A percentile compares a stretch with the other conserved stretches of the same genome.
phyloP scores from a whole-genome alignment of 2,888 invertebrate species.

The Catonia carolina region DNA sequence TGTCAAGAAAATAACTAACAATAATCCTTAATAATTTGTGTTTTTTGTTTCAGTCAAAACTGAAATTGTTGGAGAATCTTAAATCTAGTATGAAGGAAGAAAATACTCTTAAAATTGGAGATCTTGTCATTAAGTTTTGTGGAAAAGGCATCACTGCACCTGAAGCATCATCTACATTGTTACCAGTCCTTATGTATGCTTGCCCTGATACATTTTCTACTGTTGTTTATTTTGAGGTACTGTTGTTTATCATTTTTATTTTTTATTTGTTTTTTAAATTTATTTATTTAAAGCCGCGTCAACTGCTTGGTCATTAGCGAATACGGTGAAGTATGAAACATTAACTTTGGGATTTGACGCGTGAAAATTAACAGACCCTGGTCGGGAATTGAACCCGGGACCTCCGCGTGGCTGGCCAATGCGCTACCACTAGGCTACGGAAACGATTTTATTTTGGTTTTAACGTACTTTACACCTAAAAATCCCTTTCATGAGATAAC shows the following conservation, averaged over 20 bases:
- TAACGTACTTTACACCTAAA: too few relatives aligned
- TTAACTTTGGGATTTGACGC: too few relatives aligned
- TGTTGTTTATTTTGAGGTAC: constrained; percentile 73
- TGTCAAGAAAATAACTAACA: too few relatives aligned
- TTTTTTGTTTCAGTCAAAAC: constrained; percentile 43
- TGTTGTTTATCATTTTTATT: background rate
- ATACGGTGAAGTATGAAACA: too few relatives aligned
- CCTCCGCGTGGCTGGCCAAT: too few relatives aligned
- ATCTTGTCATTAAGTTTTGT: constrained; percentile 64
- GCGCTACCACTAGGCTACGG: too few relatives aligned
- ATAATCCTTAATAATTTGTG: too few relatives aligned
- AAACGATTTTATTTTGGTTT: background rate
- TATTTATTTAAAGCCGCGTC: background rate
- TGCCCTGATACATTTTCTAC: constrained; percentile 83
- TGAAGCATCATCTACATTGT: constrained; percentile 49
- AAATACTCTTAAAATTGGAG: constrained; percentile 50
- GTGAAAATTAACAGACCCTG: too few relatives aligned
- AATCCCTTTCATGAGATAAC: too few relatives aligned
- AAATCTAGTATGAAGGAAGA: constrained; percentile 46
- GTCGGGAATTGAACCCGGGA: too few relatives aligned
- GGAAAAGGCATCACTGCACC: constrained; percentile 55
- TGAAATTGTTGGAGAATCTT: constrained; percentile 58
- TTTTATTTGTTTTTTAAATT: background rate
- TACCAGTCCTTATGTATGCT: constrained; percentile 69
- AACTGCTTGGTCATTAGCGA: too few relatives aligned